Base-by-base conservation (phyloP, 2,888 invertebrate genomes). In the Agrochola lota region DNA sequence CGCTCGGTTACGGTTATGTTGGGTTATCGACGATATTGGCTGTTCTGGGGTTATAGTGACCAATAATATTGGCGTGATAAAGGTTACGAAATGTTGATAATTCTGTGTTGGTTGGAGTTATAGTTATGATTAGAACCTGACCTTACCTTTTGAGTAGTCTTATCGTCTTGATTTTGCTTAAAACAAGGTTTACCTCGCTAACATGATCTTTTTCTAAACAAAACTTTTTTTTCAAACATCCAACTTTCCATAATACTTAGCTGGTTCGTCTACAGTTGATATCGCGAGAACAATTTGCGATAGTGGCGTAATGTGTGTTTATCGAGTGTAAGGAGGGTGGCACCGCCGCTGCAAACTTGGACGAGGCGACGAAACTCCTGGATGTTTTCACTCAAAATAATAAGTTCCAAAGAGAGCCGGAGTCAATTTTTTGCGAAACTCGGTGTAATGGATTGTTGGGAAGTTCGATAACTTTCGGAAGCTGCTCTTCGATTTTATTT, bases 401-500 rank as follows among this genome's bases (percentile, higher is more conserved):
- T 96, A 96, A 96, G 94, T 96, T 95, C 94, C 93, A 89, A 91
- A 90, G 89, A 90, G 91, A 86, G 88, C 82, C 87, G 80, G 93
- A 95, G 94, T 94, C 90, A 94, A 93, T 96, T 96, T 96, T 96
- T 96, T 95, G 94, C 95, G 92, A 95, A 95, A 96, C 95, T 95
- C 94, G 94, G 95, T 95, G 96, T 96, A 96, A 96, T 96, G 96
- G 96, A 95, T 96, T 96, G 96, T 96, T 95, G 95, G 94, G 88
- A 96, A 96, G 91, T 96, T 95, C 95, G 95, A 96, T 96, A 96
- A 96, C 95, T 96, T 96, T 95, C 95, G 96, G 96, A 96, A 96
- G 95, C 94, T 93, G 95, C 95, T 95, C 95, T 94, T 94, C 94
- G 96, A 95, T 96, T 95, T 96, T 95, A 95, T 96, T 96, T 96